phyloP scores from a whole-genome alignment of 2,113 vertebrate species.

The Speoplatyrhinus poulsoni region DNA sequence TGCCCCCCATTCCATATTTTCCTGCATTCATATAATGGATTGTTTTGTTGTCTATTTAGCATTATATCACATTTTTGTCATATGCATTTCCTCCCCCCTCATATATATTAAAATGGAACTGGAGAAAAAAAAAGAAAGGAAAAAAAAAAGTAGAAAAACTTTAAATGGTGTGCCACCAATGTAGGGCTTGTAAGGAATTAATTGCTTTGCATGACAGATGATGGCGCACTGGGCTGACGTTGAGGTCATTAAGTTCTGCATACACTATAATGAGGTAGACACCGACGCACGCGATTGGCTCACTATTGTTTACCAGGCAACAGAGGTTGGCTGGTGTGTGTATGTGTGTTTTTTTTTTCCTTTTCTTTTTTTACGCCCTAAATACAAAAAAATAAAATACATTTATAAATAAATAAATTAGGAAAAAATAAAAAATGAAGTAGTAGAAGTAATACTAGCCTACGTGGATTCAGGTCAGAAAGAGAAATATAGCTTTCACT shows the following conservation, averaged over 20 bases:
- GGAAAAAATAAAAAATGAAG: constrained; percentile 4
- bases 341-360: too few species aligned
- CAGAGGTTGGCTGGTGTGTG: constrained; percentile 56
- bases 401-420: constrained; percentile 39
- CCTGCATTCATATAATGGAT: constrained; percentile 69
- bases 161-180: constrained; percentile 61
- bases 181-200: constrained; percentile 64
- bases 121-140: not conserved
- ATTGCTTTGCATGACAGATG: constrained; percentile 77
- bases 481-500: constrained; percentile 12
- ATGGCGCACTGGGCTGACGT: constrained; percentile 66
- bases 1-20: constrained; percentile 13
- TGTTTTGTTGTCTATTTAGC: constrained; percentile 65
- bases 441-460: not conserved
- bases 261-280: constrained; percentile 75
- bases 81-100: constrained; percentile 39
- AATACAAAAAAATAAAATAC: constrained; percentile 50
- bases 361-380: constrained; percentile 63
- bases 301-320: constrained; percentile 83
- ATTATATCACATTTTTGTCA: constrained; percentile 60
- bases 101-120: constrained; percentile 58
- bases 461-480: not conserved
- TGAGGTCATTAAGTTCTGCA: constrained; percentile 79
- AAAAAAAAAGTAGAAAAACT: constrained; percentile 34
- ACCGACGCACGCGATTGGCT: constrained; percentile 63